Percentiles rank a stretch among this genome's conserved stretches.
Evolutionary conservation across 2,113 vertebrate species (phyloP).

Genomic region (Caretta caretta): DNA sequence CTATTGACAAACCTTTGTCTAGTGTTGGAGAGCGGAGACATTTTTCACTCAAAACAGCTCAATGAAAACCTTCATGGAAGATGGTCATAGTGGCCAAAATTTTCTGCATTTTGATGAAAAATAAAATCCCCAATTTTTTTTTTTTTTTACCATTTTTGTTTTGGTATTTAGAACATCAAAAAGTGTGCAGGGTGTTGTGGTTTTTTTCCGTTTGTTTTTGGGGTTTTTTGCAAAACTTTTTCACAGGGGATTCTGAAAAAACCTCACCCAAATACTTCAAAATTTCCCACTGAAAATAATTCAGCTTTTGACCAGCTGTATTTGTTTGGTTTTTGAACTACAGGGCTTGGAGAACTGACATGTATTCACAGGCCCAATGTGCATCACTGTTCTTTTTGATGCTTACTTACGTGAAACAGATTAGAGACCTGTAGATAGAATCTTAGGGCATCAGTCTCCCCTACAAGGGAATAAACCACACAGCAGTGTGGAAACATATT

Average conservation of each 20-base stretch:
- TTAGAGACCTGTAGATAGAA: neutral
- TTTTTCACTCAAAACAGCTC: neutral
- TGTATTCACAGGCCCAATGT: rapidly evolving
- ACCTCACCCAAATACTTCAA: neutral
- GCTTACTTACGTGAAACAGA: neutral
- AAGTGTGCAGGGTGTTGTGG: neutral
- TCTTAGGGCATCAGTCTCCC: too few species aligned
- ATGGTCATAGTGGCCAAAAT: neutral
- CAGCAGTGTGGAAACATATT: rapidly evolving
- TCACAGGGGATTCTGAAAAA: neutral
- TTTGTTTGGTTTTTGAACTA: neutral
- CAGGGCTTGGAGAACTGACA: neutral
- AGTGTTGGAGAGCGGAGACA: neutral
- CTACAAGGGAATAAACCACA: rapidly evolving
- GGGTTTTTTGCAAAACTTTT: neutral
- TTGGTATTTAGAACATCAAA: neutral
- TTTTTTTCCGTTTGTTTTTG: neutral
- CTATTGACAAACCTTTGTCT: neutral
- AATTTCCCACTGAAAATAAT: neutral
- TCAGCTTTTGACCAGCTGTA: too few species aligned
- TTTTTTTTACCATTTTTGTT: neutral
- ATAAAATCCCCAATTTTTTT: neutral
- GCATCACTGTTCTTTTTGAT: rapidly evolving
- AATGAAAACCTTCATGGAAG: neutral
- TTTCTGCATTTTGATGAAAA: neutral